Evolutionary conservation across 2,113 vertebrate genomes (phyloP).

Genomic region (Prunella fulvescens): DNA sequence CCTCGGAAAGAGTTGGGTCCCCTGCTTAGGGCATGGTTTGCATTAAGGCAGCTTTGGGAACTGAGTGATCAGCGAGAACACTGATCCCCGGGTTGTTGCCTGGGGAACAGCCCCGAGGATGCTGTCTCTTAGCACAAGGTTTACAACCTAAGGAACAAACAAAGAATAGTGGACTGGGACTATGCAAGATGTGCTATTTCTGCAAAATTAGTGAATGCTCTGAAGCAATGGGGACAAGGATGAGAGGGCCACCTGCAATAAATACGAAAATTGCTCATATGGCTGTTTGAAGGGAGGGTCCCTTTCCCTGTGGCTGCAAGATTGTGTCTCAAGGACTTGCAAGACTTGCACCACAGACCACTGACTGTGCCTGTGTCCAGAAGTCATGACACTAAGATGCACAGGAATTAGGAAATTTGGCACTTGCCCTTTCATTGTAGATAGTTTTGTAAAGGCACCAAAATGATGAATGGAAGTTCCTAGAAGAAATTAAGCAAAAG

Average conservation of each 20-base stretch:
- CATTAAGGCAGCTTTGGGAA: not conserved
- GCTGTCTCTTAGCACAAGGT: not conserved
- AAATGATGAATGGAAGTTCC: not conserved
- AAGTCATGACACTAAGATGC: fast-evolving
- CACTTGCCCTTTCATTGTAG: not conserved
- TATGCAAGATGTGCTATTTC: not conserved
- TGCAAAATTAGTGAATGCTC: not conserved
- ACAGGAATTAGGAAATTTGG: not conserved
- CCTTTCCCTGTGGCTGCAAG: not conserved
- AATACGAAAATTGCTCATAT: not conserved
- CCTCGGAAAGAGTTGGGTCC: not conserved
- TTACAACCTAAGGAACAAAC: not conserved
- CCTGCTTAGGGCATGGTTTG: not conserved
- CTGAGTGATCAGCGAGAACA: fast-evolving
- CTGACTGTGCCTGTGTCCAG: not conserved
- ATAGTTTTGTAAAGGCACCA: not conserved
- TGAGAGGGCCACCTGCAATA: too few species aligned
- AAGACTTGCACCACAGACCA: not conserved
- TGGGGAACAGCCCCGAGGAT: not conserved
- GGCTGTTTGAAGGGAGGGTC: not conserved
- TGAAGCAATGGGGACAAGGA: not conserved
- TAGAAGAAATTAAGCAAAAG: slow-evolving; percentile 9
- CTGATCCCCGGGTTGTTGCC: not conserved
- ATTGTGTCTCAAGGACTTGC: not conserved
- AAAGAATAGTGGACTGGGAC: not conserved